phyloP scores from a whole-genome alignment of 2,797 vertebrate species.

The Sebastes umbrosus region DNA sequence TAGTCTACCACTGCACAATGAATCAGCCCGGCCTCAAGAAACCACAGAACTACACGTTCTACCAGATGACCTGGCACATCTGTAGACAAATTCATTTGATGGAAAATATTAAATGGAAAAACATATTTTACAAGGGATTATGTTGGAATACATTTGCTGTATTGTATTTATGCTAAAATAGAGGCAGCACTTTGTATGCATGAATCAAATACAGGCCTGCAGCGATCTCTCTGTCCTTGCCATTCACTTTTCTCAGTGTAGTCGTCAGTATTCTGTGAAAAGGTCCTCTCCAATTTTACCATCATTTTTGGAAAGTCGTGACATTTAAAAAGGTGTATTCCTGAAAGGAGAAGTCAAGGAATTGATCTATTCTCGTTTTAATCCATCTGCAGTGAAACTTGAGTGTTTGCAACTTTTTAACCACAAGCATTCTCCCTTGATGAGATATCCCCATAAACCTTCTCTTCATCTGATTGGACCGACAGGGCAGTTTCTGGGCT shows the following conservation, averaged over 20 bases:
- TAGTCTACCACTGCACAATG: background rate
- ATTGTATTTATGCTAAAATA: background rate
- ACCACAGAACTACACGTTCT: background rate
- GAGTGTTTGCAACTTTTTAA: too few species aligned
- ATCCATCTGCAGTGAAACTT: too few species aligned
- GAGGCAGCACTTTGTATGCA: background rate
- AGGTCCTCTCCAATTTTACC: background rate
- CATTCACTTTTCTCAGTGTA: background rate
- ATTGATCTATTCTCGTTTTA: too few species aligned
- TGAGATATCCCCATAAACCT: too few species aligned
- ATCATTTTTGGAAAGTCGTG: background rate
- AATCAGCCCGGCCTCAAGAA: background rate
- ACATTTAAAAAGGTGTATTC: background rate
- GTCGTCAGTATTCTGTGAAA: background rate
- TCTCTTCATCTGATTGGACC: background rate
- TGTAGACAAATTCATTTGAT: background rate
- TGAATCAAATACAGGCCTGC: background rate
- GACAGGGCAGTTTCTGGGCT: background rate
- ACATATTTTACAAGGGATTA: background rate
- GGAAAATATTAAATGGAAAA: background rate
- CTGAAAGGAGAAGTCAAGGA: background rate
- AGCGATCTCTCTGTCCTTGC: background rate
- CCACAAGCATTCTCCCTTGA: too few species aligned
- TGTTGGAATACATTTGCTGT: too few species aligned
- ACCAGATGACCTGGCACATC: background rate